These are phyloP conservation scores for Drosophila basisetae DNA, from an alignment of 2,888 invertebrate species.

Conservation along the genomic window DNA sequence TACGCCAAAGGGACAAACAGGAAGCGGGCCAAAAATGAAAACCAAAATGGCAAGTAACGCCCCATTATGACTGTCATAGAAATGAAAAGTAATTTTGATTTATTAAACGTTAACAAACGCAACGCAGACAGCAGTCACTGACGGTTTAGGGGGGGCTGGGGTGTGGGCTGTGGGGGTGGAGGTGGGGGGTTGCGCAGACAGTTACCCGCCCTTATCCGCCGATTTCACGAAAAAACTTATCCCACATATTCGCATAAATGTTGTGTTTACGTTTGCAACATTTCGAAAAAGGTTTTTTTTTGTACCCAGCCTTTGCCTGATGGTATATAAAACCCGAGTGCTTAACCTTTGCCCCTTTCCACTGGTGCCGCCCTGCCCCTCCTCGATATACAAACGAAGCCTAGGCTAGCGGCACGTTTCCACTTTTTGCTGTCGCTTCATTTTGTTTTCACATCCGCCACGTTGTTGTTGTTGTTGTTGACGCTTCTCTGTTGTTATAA, in stretches of 20 bases:
- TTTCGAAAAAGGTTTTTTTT: constrained; percentile 40
- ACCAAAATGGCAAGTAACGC: constrained; percentile 76
- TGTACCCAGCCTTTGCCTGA: constrained; percentile 1
- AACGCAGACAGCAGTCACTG: constrained; percentile 11
- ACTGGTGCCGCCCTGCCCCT: not conserved
- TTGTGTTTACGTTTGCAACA: constrained; percentile 58
- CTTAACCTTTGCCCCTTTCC: constrained; percentile 58
- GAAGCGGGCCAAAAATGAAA: constrained; percentile 51
- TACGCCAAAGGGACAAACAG: constrained; percentile 9
- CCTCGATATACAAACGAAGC: constrained; percentile 11
- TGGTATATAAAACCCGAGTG: constrained; percentile 49
- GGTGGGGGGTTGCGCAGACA: not conserved
- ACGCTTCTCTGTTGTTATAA: constrained; percentile 63
- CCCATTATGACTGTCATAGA: constrained; percentile 75
- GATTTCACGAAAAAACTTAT: constrained; percentile 25
- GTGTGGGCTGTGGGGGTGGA: no score
- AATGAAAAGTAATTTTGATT: constrained; percentile 83
- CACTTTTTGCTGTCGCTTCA: constrained; percentile 78
- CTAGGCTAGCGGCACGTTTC: constrained; percentile 67
- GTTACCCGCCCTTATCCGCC: not conserved
- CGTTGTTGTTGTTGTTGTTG: constrained; percentile 28
- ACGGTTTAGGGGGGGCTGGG: not conserved
- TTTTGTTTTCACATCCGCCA: constrained; percentile 67
- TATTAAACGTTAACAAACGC: constrained; percentile 75
- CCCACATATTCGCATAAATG: constrained; percentile 52